A percentile compares a stretch with the other conserved stretches of the same genome.
These are phyloP conservation scores for Clanis bilineata DNA, from an alignment of 2,888 invertebrate genomes.

Conservation along the genomic window DNA sequence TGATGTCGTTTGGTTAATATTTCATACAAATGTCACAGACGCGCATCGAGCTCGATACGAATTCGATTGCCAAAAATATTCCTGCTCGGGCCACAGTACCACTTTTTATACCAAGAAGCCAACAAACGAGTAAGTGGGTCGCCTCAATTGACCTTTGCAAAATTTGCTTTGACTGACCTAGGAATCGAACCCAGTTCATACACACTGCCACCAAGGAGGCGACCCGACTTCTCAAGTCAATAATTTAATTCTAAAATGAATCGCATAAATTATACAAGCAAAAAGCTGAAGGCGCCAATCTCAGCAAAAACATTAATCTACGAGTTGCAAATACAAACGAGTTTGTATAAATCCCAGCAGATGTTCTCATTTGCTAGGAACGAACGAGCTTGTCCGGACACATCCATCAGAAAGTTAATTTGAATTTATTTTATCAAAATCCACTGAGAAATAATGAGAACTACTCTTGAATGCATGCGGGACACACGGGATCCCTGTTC, in stretches of 20 bases:
- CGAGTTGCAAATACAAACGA: not conserved
- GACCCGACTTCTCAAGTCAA: no score
- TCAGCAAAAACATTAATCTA: not conserved
- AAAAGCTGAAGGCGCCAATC: not conserved
- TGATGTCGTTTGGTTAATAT: no score
- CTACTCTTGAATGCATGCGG: conserved; percentile 30
- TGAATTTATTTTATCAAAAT: conserved; percentile 63
- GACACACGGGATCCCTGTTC: not conserved
- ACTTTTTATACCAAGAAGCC: no score
- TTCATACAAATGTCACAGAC: no score
- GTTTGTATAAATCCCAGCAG: conserved; percentile 11
- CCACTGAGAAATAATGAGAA: conserved; percentile 48
- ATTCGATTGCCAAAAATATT: no score
- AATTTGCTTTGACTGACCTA: no score
- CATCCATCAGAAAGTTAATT: conserved; percentile 60
- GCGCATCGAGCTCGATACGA: no score
- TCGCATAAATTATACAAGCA: not conserved
- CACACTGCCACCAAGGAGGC: no score
- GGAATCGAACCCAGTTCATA: no score
- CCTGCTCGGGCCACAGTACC: no score
- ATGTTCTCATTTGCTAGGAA: conserved; percentile 15
- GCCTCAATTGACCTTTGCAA: no score
- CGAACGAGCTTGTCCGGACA: conserved; percentile 21
- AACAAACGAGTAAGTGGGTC: no score
- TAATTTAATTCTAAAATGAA: not conserved